Conservation (phyloP, 2,888 invertebrate species). For the Thyatira batis region DNA sequence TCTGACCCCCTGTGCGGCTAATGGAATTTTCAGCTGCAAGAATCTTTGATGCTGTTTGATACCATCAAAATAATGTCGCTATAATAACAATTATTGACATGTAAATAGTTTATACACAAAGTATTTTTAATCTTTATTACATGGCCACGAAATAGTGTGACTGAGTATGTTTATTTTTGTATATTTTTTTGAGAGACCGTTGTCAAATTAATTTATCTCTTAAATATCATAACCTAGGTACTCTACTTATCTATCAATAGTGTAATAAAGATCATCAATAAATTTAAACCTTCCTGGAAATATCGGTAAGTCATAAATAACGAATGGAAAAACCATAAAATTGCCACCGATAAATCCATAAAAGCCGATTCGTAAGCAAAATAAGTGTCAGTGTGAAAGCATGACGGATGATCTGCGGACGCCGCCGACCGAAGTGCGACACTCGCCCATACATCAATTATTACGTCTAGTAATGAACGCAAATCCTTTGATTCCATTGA, state of each 20-base stretch:
- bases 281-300: background rate
- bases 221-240: too few species aligned
- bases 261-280: too few species aligned
- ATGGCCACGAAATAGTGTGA: too few species aligned
- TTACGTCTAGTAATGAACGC: slow-evolving; percentile 75
- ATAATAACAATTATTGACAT: background rate
- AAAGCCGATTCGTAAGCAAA: slow-evolving; percentile 2
- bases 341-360: background rate
- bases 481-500: slow-evolving; percentile 82
- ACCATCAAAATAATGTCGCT: background rate
- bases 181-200: too few species aligned
- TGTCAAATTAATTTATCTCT: too few species aligned
- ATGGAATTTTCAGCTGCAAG: slow-evolving; percentile 49
- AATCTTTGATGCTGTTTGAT: slow-evolving; percentile 22
- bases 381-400: slow-evolving; percentile 1
- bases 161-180: too few species aligned
- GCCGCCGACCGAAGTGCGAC: slow-evolving; percentile 25
- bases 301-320: background rate
- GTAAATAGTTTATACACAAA: background rate
- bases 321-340: background rate
- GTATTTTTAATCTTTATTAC: background rate
- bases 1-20: slow-evolving; percentile 57
- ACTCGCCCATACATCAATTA: slow-evolving; percentile 64
- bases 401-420: slow-evolving; percentile 16
- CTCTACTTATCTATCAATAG: too few species aligned